Conservation (phyloP, 2,888 invertebrate genomes). For the Dolomedes plantarius region DNA sequence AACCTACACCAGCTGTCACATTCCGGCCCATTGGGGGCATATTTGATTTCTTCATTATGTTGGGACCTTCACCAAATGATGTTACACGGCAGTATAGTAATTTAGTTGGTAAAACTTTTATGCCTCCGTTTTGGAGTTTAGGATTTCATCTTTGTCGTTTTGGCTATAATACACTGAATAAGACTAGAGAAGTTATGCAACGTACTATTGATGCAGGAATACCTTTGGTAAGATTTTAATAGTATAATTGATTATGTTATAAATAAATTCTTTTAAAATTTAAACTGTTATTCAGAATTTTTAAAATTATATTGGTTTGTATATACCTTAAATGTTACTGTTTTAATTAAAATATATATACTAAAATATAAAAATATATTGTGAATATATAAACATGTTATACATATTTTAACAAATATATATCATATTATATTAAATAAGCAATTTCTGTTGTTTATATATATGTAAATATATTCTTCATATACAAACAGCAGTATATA, state of each 20-base stretch:
- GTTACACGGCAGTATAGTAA: conserved; percentile 80
- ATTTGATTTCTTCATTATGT: conserved; percentile 85
- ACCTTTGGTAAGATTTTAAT: conserved; percentile 85
- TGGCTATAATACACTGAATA: conserved; percentile 83
- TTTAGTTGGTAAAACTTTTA: conserved; percentile 84
- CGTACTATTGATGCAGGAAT: conserved; percentile 84
- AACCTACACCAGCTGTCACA: conserved; percentile 88
- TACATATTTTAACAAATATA: too few relatives aligned
- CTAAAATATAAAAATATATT: too few relatives aligned
- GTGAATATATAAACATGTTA: too few relatives aligned
- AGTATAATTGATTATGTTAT: too few relatives aligned
- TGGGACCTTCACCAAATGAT: conserved; percentile 84
- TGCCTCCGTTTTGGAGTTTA: conserved; percentile 92
- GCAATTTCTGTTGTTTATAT: too few relatives aligned
- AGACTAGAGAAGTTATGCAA: conserved; percentile 83
- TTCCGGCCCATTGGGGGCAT: conserved; percentile 89
- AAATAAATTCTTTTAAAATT: too few relatives aligned
- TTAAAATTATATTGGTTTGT: not conserved
- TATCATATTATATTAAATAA: too few relatives aligned
- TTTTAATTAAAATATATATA: too few relatives aligned
- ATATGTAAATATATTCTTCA: too few relatives aligned
- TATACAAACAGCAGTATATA: too few relatives aligned
- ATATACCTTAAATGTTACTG: not conserved
- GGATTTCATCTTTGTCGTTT: conserved; percentile 87
- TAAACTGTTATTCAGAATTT: not conserved